Percentiles rank a stretch among this genome's conserved stretches.
These are phyloP conservation scores for Pocillopora meandrina DNA, from an alignment of 92 coral and sea anemone genomes.

Conservation along the genomic window DNA sequence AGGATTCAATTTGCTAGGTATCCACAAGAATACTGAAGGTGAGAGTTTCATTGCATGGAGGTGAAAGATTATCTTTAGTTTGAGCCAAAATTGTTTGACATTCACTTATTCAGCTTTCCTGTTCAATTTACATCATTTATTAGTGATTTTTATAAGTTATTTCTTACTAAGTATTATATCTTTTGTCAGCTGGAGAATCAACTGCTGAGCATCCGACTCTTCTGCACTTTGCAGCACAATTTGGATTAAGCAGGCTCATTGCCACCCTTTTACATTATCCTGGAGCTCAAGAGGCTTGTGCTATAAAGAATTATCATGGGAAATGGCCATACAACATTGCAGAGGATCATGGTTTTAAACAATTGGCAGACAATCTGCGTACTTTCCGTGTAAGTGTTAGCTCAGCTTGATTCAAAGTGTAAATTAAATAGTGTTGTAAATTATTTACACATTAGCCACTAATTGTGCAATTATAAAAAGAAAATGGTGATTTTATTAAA, in stretches of 20 bases:
- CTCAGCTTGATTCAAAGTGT: neutral
- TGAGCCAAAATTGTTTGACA: too few species aligned
- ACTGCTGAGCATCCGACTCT: constrained; percentile 58
- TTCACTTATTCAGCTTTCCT: too few species aligned
- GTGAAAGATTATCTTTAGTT: too few species aligned
- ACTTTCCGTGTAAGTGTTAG: constrained; percentile 48
- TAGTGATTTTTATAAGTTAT: neutral
- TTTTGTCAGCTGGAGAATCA: neutral
- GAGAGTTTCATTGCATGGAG: neutral
- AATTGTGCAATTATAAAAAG: too few species aligned
- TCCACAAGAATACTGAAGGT: constrained; percentile 15
- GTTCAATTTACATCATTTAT: too few species aligned
- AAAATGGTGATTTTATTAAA: too few species aligned
- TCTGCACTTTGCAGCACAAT: constrained; percentile 71
- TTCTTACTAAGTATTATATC: neutral
- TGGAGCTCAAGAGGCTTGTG: constrained; percentile 60
- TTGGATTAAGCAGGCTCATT: constrained; percentile 52
- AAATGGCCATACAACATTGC: constrained; percentile 57
- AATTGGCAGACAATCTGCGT: constrained; percentile 37
- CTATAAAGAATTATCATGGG: constrained; percentile 40
- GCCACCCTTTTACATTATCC: constrained; percentile 48
- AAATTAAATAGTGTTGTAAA: too few species aligned
- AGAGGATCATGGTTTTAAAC: constrained; percentile 29
- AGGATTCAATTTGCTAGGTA: constrained; percentile 61
- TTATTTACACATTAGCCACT: too few species aligned